These are phyloP conservation scores for Gobio gobio DNA, from an alignment of 2,113 vertebrate genomes.

Conservation along the genomic window DNA sequence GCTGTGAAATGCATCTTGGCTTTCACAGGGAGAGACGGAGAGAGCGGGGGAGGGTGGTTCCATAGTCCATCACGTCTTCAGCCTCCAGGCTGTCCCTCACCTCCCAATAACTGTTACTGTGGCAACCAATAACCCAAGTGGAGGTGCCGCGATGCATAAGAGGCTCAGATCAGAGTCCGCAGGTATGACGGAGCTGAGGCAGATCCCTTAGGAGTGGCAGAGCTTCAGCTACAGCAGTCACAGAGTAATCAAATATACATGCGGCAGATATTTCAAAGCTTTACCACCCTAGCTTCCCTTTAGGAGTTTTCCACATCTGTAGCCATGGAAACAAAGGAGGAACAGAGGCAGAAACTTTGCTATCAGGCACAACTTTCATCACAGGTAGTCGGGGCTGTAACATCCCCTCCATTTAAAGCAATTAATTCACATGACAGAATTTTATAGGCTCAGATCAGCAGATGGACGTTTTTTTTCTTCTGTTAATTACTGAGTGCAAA, in stretches of 20 bases:
- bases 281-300: conserved; percentile 10
- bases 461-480: conserved; percentile 6
- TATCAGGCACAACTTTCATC: conserved; percentile 38
- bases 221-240: conserved; percentile 23
- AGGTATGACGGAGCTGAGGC: conserved; percentile 41
- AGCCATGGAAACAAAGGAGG: conserved; percentile 58
- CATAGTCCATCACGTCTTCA: conserved; percentile 14
- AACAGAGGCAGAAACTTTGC: conserved; percentile 46
- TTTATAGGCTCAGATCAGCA: not conserved
- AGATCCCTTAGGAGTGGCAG: conserved; percentile 16
- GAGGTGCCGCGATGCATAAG: conserved; percentile 44
- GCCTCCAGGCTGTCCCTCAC: conserved; percentile 48
- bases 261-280: conserved; percentile 34
- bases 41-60: not conserved
- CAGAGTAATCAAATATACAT: conserved; percentile 42
- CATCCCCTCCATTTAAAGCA: not conserved
- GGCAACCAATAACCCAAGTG: conserved; percentile 51
- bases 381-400: not conserved
- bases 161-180: conserved; percentile 47
- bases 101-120: conserved; percentile 49
- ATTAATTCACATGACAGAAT: conserved; percentile 1
- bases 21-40: not conserved
- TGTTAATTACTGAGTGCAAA: not conserved
- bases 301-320: conserved; percentile 39
- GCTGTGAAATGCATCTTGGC: conserved; percentile 36